Conservation (phyloP, 92 coral and sea anemone species). For the Ricordea florida region DNA sequence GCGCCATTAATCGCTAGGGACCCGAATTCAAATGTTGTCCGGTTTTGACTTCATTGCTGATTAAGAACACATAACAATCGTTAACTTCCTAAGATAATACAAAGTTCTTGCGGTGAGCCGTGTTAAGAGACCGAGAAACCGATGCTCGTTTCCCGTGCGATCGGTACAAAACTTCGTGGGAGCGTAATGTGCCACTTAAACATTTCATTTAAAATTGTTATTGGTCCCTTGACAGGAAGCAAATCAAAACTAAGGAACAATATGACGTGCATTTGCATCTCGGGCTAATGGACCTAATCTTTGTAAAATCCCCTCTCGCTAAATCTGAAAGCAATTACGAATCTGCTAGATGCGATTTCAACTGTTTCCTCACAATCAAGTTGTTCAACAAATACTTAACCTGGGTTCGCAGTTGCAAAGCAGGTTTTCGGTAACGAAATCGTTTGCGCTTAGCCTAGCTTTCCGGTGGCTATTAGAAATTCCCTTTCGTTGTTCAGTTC, state of each 20-base stretch:
- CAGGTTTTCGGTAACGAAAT: too few species aligned
- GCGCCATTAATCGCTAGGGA: constrained; percentile 5
- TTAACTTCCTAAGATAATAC: constrained; percentile 23
- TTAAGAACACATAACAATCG: constrained; percentile 19
- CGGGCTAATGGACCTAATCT: constrained; percentile 22
- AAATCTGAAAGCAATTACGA: constrained; percentile 41
- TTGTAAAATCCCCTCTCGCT: constrained; percentile 5
- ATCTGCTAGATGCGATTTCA: constrained; percentile 2
- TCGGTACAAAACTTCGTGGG: background rate
- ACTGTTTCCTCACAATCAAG: constrained; percentile 16
- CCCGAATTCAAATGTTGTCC: constrained; percentile 6
- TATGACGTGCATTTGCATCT: constrained; percentile 33
- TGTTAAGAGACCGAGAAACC: background rate
- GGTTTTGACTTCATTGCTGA: constrained; percentile 32
- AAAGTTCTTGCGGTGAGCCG: background rate
- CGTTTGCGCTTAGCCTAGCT: too few species aligned
- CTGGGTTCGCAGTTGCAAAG: too few species aligned
- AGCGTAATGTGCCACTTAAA: background rate
- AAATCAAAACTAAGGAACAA: constrained; percentile 37
- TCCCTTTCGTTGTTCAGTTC: too few species aligned
- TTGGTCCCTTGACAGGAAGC: constrained; percentile 37
- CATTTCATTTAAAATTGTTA: background rate
- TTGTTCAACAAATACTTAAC: background rate
- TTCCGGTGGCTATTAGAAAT: too few species aligned
- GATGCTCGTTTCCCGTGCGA: constrained; percentile 9